These are phyloP conservation scores for Bugula neritina DNA, from an alignment of 2,888 invertebrate genomes.

Conservation along the genomic window DNA sequence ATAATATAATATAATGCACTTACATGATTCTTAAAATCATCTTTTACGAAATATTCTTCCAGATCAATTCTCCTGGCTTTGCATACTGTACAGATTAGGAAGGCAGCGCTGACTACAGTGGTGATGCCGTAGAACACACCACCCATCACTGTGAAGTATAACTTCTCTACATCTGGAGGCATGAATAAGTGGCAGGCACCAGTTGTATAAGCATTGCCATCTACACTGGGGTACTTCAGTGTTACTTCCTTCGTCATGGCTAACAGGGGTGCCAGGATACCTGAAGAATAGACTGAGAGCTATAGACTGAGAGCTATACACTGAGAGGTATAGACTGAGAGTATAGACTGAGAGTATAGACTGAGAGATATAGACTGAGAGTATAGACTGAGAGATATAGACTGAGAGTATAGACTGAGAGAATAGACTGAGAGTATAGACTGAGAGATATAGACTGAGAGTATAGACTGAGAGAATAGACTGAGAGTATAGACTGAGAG, in stretches of 20 bases:
- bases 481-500: no score
- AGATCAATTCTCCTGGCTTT: constrained; percentile 22
- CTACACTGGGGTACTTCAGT: background rate
- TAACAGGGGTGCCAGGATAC: constrained; percentile 9
- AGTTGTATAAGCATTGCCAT: background rate
- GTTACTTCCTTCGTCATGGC: constrained; percentile 19
- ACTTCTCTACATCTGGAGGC: background rate
- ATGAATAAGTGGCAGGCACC: constrained; percentile 6
- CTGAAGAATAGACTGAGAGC: background rate
- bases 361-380: no score
- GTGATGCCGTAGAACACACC: constrained; percentile 23
- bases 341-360: no score
- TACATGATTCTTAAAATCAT: constrained; percentile 27
- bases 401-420: no score
- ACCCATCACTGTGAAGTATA: constrained; percentile 23
- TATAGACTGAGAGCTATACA: background rate
- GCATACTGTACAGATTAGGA: constrained; percentile 21
- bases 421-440: no score
- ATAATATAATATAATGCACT: no score
- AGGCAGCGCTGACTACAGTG: constrained; percentile 2
- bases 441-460: no score
- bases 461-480: no score
- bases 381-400: no score
- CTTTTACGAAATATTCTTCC: constrained; percentile 23
- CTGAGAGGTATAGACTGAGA: no score